Percentiles rank a stretch among this genome's conserved stretches.
These are phyloP conservation scores for Crenuchus spilurus DNA, from an alignment of 2,797 vertebrate genomes.

Conservation along the genomic window DNA sequence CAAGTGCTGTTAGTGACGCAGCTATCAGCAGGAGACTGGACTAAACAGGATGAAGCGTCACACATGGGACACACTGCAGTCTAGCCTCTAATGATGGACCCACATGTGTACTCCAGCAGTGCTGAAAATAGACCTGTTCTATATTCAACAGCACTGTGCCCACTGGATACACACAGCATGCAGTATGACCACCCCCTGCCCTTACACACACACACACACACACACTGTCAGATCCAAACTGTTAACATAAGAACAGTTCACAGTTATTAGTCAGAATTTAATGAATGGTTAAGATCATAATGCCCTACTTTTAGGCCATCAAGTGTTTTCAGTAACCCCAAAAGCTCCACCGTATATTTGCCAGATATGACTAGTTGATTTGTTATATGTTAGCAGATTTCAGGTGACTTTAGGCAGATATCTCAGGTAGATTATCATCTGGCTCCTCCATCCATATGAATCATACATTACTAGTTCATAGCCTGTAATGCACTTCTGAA, in stretches of 20 bases:
- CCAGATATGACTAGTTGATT: neutral
- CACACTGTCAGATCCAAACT: conserved; percentile 13
- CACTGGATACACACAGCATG: neutral
- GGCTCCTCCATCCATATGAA: conserved; percentile 14
- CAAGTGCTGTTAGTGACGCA: conserved; percentile 5
- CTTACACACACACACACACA: neutral
- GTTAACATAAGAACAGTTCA: neutral
- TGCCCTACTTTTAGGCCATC: conserved; percentile 18
- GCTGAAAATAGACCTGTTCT: conserved; percentile 41
- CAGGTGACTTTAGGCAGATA: neutral
- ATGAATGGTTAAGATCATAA: neutral
- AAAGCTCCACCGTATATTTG: neutral
- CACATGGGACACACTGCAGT: conserved; percentile 29
- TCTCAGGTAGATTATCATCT: neutral
- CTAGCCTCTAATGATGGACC: conserved; percentile 36
- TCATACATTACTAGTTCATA: conserved; percentile 7
- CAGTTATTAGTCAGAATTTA: neutral
- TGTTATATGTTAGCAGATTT: too few species aligned
- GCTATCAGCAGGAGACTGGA: conserved; percentile 24
- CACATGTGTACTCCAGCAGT: neutral
- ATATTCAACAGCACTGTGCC: conserved; percentile 30
- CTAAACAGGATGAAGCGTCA: conserved; percentile 34
- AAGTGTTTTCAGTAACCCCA: conserved; percentile 32
- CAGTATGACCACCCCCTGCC: neutral
- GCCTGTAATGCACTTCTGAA: neutral